Percentiles rank a stretch among this genome's conserved stretches.
phyloP scores from a whole-genome alignment of 2,888 invertebrate species.

The Troides aeacus region DNA sequence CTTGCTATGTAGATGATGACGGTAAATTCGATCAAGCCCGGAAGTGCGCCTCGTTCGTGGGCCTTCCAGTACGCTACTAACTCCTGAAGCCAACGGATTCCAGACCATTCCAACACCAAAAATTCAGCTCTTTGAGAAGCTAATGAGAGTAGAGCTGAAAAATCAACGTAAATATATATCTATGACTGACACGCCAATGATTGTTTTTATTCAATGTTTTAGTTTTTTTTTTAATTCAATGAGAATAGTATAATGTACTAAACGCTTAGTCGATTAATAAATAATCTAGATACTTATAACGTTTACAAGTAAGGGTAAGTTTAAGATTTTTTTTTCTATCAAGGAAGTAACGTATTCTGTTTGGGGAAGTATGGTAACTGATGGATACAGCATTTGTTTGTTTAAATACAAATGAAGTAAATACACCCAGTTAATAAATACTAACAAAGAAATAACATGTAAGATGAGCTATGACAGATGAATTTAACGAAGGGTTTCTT shows the following conservation, averaged over 20 bases:
- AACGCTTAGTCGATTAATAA: too few relatives aligned
- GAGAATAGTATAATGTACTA: not conserved
- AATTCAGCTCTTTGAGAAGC: constrained; percentile 96
- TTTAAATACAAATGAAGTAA: too few relatives aligned
- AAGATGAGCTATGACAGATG: constrained; percentile 97
- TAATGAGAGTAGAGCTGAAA: constrained; percentile 91
- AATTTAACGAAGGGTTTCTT: constrained; percentile 99
- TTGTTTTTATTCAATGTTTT: not conserved
- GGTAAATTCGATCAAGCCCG: constrained; percentile 89
- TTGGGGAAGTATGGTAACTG: not conserved
- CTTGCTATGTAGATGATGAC: constrained; percentile 94
- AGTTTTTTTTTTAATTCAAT: not conserved
- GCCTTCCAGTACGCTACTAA: constrained; percentile 88
- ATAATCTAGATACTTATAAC: too few relatives aligned
- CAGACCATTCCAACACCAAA: constrained; percentile 88
- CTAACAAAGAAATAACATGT: constrained; percentile 97
- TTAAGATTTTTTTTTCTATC: not conserved
- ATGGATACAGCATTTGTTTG: too few relatives aligned
- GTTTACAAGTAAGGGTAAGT: not conserved
- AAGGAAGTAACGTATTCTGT: not conserved
- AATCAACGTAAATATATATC: not conserved
- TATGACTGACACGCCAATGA: not conserved
- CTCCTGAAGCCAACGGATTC: constrained; percentile 87
- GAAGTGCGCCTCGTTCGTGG: constrained; percentile 87
- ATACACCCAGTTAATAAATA: constrained; percentile 36